Evolutionary conservation across 2,113 vertebrate species (phyloP), one percentile per base, ranked within the genome.

Genomic region (Myotis lucifugus): DNA sequence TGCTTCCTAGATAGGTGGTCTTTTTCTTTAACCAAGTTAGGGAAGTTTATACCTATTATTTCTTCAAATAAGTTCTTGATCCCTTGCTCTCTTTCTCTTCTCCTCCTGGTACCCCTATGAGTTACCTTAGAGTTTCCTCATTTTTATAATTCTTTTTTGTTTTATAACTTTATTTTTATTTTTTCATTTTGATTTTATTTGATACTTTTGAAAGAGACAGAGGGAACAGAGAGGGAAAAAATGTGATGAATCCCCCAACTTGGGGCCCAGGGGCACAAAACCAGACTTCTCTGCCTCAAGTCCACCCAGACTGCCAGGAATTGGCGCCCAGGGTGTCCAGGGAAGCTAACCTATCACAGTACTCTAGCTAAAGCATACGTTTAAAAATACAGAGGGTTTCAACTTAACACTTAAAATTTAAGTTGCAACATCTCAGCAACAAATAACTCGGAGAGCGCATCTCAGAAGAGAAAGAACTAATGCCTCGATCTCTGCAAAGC

Each of bases 321-420:
- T 96, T 77, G 21, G 73, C 59, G 46, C 89, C 83, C 66, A 42
- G 61, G 91, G 27, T 72, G 73, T 74, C 90, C 64, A 85, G 34
- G 85, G 93, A 97, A 96, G 54, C 79, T 73, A 56, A 67, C 52
- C 97, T 84, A 95, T 27, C 94, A 84, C 34, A 74, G 95, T 92
- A 95, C 81, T 92, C 74, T 89, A 93, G 94, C 91, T 95, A 96
- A 97, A 98, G 79, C 54, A 29, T 40, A 90, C 90, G 84, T 50
- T 92, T 96, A 93, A 94, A 96, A 97, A 85, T 97, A 97, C 90
- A 95, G 92, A 97, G 74, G 98, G 78, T 93, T 85, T 95, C 96
- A 77, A 92, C 46, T 46, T 93, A 98, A 90, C 77, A 84, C 96
- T 96, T 96, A 96, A 9, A 74, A 91, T 96, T 78, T 90, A 61